Base-by-base conservation (phyloP, 2,888 invertebrate species). In the Eudemis profundana region DNA sequence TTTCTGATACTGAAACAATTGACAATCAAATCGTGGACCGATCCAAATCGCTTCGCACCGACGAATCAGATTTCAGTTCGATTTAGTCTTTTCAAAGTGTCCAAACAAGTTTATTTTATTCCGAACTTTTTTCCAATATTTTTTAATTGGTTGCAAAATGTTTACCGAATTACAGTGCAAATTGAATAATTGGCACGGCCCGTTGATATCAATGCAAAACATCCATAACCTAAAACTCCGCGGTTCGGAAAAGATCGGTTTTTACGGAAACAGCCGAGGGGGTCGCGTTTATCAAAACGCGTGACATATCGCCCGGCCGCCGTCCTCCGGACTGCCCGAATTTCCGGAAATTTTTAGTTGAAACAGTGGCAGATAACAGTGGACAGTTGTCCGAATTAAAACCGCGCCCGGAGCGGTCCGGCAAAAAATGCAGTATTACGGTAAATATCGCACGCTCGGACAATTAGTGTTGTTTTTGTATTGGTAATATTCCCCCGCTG, bases 281-380 rank as follows among this genome's bases (percentile, higher is more conserved):
- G 77, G 56, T 33, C 50, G 14, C 79, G 78, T 82, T 79, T 84
- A 81, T 86, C 83, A 82, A 72, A 79, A 74, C 72, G 74, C 67
- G 69, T 78, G 80, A 78, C 82, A 77, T 84, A 82, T 82, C 79
- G 77, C 79, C 33, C 76, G 74, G 75, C 74, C 74, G 74, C 74
- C 72, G 56, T 50, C 62, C 63, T 62, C 68, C 57, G 67, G 59
- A 61, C 68, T 75, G 73, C 70, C 60, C 72, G 79, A 77, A 77
- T 77, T 69, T 69, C 68, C 60, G 64, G 67, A 65, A 67, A 70
- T 77, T 78, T 82, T 79, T 78, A 77, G 77, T 78, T 77, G 74
- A 72, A 77, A 79, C 77, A 77, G 72, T 70, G 70, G 54, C 67
- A 67, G 84, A 81, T 83, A 84, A 78, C 79, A 72, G 49, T 67